Percentiles rank a stretch among this genome's conserved stretches.
Evolutionary conservation across 2,797 vertebrate genomes (phyloP).

Genomic region (Schizopygopsis pylzovi): DNA sequence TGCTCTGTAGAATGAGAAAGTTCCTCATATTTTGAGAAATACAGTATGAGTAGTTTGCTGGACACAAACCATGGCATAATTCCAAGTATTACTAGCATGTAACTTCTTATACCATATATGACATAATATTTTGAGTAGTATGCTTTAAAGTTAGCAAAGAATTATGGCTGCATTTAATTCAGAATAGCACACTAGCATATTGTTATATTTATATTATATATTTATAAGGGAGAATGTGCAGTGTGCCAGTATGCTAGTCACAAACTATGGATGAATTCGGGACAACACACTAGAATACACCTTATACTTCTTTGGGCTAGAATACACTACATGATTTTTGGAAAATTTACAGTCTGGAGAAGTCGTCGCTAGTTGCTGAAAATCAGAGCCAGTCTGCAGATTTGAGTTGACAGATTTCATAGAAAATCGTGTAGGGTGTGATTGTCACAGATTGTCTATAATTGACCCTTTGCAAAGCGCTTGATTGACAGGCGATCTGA

Average conservation of each 20-base stretch:
- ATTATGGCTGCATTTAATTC: background rate
- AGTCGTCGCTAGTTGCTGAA: background rate
- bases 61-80: background rate
- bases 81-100: background rate
- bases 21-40: background rate
- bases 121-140: background rate
- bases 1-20: background rate
- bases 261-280: background rate
- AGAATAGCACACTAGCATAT: background rate
- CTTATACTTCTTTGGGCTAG: background rate
- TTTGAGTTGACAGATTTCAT: too few species aligned
- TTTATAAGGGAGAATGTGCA: background rate
- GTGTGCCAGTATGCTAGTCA: background rate
- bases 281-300: background rate
- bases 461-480: too few species aligned
- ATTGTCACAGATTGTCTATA: too few species aligned
- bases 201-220: background rate
- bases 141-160: background rate
- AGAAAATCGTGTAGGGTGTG: too few species aligned
- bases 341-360: background rate
- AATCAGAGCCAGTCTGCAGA: background rate
- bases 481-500: too few species aligned
- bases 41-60: background rate
- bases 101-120: background rate
- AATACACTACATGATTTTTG: background rate